Conservation (phyloP, 30 jellyfish, hydroid and myxozoan species). For the Kudoa iwatai region DNA sequence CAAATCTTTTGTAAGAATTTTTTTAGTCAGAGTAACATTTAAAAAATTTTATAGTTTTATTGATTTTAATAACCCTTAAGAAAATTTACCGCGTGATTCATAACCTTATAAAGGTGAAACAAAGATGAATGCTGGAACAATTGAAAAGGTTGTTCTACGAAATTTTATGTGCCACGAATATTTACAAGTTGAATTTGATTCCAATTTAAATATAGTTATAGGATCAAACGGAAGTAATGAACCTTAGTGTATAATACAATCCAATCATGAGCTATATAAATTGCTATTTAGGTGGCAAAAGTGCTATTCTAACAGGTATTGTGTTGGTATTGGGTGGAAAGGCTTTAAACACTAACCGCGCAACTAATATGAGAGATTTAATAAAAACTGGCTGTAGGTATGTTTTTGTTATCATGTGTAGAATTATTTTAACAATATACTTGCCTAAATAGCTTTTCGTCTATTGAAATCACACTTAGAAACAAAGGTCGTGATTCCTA, state of each 20-base stretch:
- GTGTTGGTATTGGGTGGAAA: slow-evolving; percentile 79
- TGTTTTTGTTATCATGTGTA: not conserved
- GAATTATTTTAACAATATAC: not conserved
- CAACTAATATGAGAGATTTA: slow-evolving; percentile 24
- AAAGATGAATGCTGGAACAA: too few species aligned
- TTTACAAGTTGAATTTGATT: slow-evolving; percentile 19
- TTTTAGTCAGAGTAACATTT: too few species aligned
- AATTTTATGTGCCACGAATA: slow-evolving; percentile 60
- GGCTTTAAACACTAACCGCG: slow-evolving; percentile 65
- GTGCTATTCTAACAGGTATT: slow-evolving; percentile 55
- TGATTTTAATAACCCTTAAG: too few species aligned
- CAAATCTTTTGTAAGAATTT: too few species aligned
- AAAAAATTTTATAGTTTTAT: too few species aligned
- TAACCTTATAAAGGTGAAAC: too few species aligned
- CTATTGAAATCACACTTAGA: slow-evolving; percentile 7
- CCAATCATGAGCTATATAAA: not conserved
- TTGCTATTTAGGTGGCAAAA: slow-evolving; percentile 36
- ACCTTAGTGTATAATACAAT: not conserved
- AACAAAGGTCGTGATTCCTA: slow-evolving; percentile 52
- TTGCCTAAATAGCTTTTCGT: slow-evolving; percentile 1
- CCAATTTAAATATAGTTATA: slow-evolving; percentile 33
- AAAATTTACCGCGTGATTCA: too few species aligned
- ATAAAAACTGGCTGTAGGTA: slow-evolving; percentile 46
- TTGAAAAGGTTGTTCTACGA: slow-evolving; percentile 14
- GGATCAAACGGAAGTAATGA: slow-evolving; percentile 62